Conservation (phyloP, 2,888 invertebrate genomes). For the Drosophila koepferae region DNA sequence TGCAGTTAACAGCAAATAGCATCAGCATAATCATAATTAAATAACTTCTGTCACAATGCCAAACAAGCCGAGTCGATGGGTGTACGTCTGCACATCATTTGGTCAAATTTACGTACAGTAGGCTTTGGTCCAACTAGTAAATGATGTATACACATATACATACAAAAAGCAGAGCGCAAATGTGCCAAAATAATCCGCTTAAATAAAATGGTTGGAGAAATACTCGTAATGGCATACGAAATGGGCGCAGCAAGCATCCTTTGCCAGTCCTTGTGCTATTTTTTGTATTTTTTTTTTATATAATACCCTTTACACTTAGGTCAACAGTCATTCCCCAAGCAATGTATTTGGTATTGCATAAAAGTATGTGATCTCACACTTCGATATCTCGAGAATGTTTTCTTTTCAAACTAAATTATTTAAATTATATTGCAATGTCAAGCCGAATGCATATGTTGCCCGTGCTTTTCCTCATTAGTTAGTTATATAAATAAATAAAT, state of each 20-base stretch:
- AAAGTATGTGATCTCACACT: too few species aligned
- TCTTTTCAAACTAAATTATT: too few species aligned
- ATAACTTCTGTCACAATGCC: slow-evolving; percentile 78
- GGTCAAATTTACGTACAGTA: slow-evolving; percentile 66
- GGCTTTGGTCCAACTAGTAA: slow-evolving; percentile 18
- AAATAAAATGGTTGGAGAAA: slow-evolving; percentile 76
- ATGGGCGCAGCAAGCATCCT: slow-evolving; percentile 64
- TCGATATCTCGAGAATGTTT: too few species aligned
- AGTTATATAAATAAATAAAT: too few species aligned
- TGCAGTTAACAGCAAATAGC: slow-evolving; percentile 48
- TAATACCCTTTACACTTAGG: slow-evolving; percentile 18
- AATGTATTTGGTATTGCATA: too few species aligned
- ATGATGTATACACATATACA: slow-evolving; percentile 44
- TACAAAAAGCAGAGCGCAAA: slow-evolving; percentile 55
- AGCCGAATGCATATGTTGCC: too few species aligned
- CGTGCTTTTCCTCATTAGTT: too few species aligned
- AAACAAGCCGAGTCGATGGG: slow-evolving; percentile 42
- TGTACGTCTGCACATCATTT: slow-evolving; percentile 68
- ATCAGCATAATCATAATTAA: slow-evolving; percentile 77
- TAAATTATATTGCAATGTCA: too few species aligned
- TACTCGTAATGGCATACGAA: slow-evolving; percentile 49
- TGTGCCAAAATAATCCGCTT: slow-evolving; percentile 79
- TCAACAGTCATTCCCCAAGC: too few species aligned
- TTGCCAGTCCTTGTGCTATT: slow-evolving; percentile 67
- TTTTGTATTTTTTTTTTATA: background rate